Evolutionary conservation across 2,797 vertebrate genomes (phyloP).

Genomic region (Zenarchopterus dispar): DNA sequence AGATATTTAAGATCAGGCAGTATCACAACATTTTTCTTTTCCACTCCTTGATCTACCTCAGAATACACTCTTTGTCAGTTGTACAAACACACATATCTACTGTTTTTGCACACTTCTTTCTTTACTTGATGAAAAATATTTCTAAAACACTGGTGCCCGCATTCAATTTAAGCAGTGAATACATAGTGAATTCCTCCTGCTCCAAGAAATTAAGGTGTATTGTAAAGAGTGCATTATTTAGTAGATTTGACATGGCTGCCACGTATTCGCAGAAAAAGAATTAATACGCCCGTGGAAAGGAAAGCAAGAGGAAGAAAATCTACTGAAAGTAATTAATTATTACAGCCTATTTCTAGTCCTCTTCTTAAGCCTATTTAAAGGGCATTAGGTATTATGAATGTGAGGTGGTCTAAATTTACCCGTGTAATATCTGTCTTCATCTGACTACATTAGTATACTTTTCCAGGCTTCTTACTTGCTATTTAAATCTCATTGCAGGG

Average conservation of each 20-base stretch:
- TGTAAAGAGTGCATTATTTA: conserved; percentile 83
- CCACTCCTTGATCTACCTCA: too few relatives aligned
- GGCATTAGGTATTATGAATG: conserved; percentile 86
- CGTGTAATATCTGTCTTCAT: conserved; percentile 79
- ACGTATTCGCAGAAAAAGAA: conserved; percentile 66
- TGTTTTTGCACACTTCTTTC: not conserved
- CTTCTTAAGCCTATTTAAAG: conserved; percentile 86
- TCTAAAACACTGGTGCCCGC: conserved; percentile 27
- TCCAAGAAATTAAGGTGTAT: conserved; percentile 72
- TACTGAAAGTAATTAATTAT: conserved; percentile 78
- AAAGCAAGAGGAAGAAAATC: conserved; percentile 69
- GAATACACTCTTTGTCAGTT: not conserved
- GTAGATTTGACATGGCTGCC: conserved; percentile 79
- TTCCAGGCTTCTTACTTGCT: conserved; percentile 69
- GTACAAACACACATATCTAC: not conserved
- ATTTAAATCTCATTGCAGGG: conserved; percentile 68
- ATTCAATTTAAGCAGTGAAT: conserved; percentile 43
- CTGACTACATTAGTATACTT: conserved; percentile 76
- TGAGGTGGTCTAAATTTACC: conserved; percentile 86
- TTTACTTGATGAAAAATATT: conserved; percentile 30
- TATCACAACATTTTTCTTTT: too few relatives aligned
- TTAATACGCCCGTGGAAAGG: conserved; percentile 78
- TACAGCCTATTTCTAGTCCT: conserved; percentile 81
- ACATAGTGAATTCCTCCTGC: conserved; percentile 48
- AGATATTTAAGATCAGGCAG: not conserved